Conservation (phyloP, 2,113 vertebrate genomes). For the Hyla sarda region DNA sequence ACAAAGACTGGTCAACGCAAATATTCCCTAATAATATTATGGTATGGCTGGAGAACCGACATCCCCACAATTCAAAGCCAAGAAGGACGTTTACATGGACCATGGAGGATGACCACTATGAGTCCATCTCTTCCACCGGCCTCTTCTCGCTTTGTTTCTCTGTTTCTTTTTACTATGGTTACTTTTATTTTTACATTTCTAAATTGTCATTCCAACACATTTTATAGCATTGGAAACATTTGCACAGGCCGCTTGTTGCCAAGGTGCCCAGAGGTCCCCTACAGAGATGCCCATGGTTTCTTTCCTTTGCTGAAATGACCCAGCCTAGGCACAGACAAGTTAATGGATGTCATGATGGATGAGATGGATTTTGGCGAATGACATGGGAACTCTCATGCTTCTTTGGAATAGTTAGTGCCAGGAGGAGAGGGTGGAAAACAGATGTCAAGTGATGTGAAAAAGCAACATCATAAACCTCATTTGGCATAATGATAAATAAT, state of each 20-base stretch:
- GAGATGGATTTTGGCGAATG: constrained; percentile 37
- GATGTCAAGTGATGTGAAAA: constrained; percentile 50
- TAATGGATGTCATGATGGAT: constrained; percentile 17
- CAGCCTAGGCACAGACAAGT: not conserved
- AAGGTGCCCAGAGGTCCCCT: constrained; percentile 4
- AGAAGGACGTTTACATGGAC: not conserved
- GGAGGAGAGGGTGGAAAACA: constrained; percentile 53
- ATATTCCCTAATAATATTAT: not conserved
- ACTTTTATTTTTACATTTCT: constrained; percentile 10
- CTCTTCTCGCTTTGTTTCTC: not conserved
- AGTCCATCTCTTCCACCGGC: not conserved
- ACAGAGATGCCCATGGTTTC: not conserved
- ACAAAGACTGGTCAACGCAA: not conserved
- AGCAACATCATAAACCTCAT: constrained; percentile 36
- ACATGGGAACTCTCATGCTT: constrained; percentile 45
- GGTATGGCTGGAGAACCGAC: not conserved
- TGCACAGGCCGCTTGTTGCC: not conserved
- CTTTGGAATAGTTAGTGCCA: constrained; percentile 49
- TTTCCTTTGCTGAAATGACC: constrained; percentile 40
- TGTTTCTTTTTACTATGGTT: constrained; percentile 18
- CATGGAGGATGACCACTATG: not conserved
- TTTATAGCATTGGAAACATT: constrained; percentile 24
- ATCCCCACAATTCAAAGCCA: not conserved
- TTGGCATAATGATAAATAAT: constrained; percentile 11
- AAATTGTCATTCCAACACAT: constrained; percentile 11